Evolutionary conservation across 2,113 vertebrate genomes (phyloP), one percentile per base, ranked within the genome.

Genomic region (Neopipo cinnamomea): DNA sequence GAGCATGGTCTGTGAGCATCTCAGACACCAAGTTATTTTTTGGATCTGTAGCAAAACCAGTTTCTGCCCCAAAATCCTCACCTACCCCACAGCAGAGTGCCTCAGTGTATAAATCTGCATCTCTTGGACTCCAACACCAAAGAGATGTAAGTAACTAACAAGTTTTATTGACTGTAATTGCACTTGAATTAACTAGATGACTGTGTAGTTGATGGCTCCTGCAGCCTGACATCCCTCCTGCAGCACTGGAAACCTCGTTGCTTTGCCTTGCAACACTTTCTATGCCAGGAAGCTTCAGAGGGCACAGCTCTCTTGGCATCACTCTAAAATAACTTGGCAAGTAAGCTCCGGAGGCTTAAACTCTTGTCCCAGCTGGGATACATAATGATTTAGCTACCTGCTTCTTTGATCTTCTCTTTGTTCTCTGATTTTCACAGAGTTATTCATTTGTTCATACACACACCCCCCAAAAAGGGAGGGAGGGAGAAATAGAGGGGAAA

Each of bases 371-470:
- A 85, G 66, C 56, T 92, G 91, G 70, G 80, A 65, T 92, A 47
- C 66, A 10, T 89, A 92, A 96, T 65, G 73, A 92, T 76, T 70
- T 78, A 56, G 37, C 84, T 91, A 89, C 94, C 91, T 94, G 49
- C 22, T 53, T 65, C 94, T 91, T 91, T 92, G 89, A 85, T 94
- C 84, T 92, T 91, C 66, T 23, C 62, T 91, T 94, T 94, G 70
- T 94, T 93, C 91, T 94, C 70, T 71, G 50, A 61, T 95, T 89
- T 91, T 53, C 76, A 65, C 28, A 18, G 59, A 30, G 24, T 41
- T 84, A 46, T 31, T 24, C 23, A 19, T 71, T 92, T 94, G 67
- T 83, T 86, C 70, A 23, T 25, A 9, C 12, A 5, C 14, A 6
- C 18, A 1, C 2, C 4, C 5, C 9, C 5, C 18, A 22, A 63